Conservation (phyloP, 2,797 vertebrate genomes). For the Enteromius argenteus region DNA sequence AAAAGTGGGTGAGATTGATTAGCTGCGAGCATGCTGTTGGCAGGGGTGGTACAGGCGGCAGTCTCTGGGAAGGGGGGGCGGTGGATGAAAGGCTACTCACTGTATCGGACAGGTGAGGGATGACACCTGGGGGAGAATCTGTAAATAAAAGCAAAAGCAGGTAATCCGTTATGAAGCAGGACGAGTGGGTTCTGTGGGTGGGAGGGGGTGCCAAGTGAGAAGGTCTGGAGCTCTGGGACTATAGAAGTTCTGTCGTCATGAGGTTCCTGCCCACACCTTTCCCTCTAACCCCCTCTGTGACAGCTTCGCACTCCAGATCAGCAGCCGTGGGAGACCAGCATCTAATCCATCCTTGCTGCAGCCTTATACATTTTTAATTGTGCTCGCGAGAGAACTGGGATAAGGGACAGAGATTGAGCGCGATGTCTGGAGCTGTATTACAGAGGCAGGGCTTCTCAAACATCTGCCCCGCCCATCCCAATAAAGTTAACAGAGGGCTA, state of each 20-base stretch:
- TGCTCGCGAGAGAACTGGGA: constrained; percentile 55
- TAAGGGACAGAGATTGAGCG: constrained; percentile 56
- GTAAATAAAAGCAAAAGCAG: constrained; percentile 78
- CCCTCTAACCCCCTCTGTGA: constrained; percentile 70
- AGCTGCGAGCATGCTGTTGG: constrained; percentile 80
- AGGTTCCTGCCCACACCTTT: constrained; percentile 54
- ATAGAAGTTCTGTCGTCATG: constrained; percentile 6
- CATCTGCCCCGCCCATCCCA: constrained; percentile 45
- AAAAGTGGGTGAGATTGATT: constrained; percentile 79
- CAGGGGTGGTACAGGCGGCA: constrained; percentile 72
- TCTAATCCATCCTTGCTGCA: constrained; percentile 75
- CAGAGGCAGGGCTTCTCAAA: constrained; percentile 54
- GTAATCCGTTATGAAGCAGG: constrained; percentile 69
- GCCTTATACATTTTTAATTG: constrained; percentile 82
- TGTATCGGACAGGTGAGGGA: constrained; percentile 84
- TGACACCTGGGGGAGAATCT: constrained; percentile 75
- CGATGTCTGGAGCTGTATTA: constrained; percentile 46
- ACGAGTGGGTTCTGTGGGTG: constrained; percentile 29
- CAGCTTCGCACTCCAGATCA: constrained; percentile 80
- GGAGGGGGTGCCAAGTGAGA: constrained; percentile 7
- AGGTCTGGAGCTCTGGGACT: background rate
- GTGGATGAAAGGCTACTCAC: constrained; percentile 81
- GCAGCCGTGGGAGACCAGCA: constrained; percentile 72
- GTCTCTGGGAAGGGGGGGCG: constrained; percentile 26
- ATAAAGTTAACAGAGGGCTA: constrained; percentile 58